These are phyloP conservation scores for Diadema setosum DNA, from an alignment of 35 echinoderm and acorn worm genomes.

Conservation along the genomic window DNA sequence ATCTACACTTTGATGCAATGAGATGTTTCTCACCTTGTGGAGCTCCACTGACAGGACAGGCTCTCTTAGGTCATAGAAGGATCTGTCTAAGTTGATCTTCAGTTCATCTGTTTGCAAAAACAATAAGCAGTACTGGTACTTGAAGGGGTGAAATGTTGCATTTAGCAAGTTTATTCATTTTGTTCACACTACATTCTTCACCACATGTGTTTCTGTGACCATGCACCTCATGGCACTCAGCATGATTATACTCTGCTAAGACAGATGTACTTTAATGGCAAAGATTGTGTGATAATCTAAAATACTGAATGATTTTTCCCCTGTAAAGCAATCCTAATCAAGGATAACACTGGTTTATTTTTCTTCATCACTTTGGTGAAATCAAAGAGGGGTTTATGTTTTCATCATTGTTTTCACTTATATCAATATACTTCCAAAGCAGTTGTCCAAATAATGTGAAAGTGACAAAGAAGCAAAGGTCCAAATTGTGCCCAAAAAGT, in stretches of 20 bases:
- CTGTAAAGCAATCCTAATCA: too few species aligned
- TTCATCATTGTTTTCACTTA: neutral
- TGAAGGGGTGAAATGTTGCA: neutral
- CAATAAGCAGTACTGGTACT: neutral
- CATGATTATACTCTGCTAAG: neutral
- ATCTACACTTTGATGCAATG: neutral
- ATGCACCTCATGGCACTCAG: neutral
- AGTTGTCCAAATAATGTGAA: neutral
- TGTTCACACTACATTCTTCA: neutral
- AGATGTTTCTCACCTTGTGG: neutral
- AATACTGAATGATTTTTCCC: too few species aligned
- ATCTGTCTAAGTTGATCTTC: neutral
- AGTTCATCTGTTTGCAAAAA: neutral
- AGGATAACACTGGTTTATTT: too few species aligned
- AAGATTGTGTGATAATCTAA: neutral
- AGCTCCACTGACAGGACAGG: slow-evolving; percentile 3
- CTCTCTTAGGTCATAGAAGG: slow-evolving; percentile 1
- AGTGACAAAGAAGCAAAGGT: too few species aligned
- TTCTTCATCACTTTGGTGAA: too few species aligned
- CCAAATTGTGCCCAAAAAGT: too few species aligned
- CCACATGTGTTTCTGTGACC: neutral
- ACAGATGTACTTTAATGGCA: neutral
- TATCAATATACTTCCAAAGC: neutral
- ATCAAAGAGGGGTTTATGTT: neutral
- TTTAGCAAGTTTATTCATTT: neutral